A percentile compares a stretch with the other conserved stretches of the same genome.
These are phyloP conservation scores for Anthonomus grandis DNA, from an alignment of 1,140 invertebrate genomes.

Conservation along the genomic window DNA sequence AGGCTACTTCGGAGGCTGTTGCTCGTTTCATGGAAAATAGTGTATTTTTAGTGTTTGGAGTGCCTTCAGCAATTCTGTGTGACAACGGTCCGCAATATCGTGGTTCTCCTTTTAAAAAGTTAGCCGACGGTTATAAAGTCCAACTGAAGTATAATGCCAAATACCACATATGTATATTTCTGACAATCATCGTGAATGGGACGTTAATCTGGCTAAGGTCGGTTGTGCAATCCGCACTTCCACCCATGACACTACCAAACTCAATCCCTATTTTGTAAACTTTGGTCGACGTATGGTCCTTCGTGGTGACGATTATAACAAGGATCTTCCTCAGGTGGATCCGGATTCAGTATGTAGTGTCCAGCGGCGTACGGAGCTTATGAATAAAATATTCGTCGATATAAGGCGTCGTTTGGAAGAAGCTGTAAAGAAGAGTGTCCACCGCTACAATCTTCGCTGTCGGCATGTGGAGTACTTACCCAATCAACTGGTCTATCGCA, in stretches of 20 bases:
- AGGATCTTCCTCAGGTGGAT: not conserved
- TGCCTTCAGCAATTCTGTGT: conserved; percentile 7
- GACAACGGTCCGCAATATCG: conserved; percentile 20
- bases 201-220: conserved; percentile 28
- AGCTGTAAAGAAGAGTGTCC: not conserved
- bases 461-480: not conserved
- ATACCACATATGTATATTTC: no score
- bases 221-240: conserved; percentile 37
- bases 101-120: no score
- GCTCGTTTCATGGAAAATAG: conserved; percentile 5
- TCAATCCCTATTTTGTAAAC: conserved; percentile 29
- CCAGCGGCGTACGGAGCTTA: not conserved
- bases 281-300: conserved; percentile 18
- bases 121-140: no score
- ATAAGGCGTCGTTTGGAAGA: not conserved
- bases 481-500: not conserved
- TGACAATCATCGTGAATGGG: conserved; percentile 39
- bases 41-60: conserved; percentile 17
- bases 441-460: conserved; percentile 9
- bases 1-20: conserved; percentile 5
- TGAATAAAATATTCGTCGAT: no score
- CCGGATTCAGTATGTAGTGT: not conserved
- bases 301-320: conserved; percentile 4
- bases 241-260: conserved; percentile 33
- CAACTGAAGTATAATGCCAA: no score